phyloP scores from a whole-genome alignment of 2,113 vertebrate genomes.

The Chelonoidis abingdonii region DNA sequence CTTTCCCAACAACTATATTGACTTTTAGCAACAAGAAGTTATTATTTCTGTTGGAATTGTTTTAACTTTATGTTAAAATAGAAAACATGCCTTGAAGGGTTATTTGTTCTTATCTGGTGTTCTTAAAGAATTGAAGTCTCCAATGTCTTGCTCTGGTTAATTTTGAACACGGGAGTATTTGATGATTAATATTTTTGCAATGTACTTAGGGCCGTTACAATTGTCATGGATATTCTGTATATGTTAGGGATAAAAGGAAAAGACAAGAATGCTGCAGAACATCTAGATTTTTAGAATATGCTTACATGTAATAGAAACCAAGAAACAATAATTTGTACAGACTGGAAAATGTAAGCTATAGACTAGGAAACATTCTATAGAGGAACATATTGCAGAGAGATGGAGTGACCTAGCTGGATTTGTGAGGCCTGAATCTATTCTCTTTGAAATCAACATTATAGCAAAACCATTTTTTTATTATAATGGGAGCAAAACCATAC shows the following conservation, averaged over 20 bases:
- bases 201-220: slow-evolving; percentile 10
- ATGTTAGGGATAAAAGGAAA: neutral
- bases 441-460: neutral
- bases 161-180: slow-evolving; percentile 37
- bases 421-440: neutral
- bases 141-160: slow-evolving; percentile 26
- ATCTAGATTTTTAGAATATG: neutral
- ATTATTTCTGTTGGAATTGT: neutral
- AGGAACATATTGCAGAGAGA: neutral
- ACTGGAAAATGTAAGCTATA: neutral
- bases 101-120: slow-evolving; percentile 51
- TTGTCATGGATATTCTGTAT: slow-evolving; percentile 24
- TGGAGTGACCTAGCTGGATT: neutral
- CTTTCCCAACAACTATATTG: neutral
- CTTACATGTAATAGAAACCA: neutral
- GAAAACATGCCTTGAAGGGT: slow-evolving; percentile 34
- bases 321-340: neutral
- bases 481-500: neutral
- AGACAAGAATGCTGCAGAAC: neutral
- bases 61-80: slow-evolving; percentile 49
- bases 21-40: slow-evolving; percentile 26
- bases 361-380: neutral
- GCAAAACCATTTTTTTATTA: neutral
- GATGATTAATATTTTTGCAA: slow-evolving; percentile 35
- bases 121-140: slow-evolving; percentile 27